Evolutionary conservation across 2,797 vertebrate genomes (phyloP), one percentile per base, ranked within the genome.

Genomic region (Euthynnus affinis): DNA sequence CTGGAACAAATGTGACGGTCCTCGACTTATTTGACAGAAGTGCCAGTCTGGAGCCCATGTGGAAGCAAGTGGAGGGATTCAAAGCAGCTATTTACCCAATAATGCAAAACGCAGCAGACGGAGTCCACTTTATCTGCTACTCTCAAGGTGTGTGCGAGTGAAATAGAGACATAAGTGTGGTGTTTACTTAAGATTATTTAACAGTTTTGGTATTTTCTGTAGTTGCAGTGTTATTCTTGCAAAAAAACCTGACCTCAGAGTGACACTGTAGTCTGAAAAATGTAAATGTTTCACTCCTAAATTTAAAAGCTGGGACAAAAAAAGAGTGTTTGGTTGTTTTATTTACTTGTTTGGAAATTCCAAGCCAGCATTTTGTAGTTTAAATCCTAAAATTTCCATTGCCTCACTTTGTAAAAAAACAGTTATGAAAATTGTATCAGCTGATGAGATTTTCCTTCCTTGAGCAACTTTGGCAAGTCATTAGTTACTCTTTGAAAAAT

Each of bases 11-110:
- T 17, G 96, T 98, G 82, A 95, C 96, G 0, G 93, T 98, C 48
- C 94, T 98, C 3, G 96, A 98, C 92, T 88, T 98, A 92, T 98
- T 97, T 53, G 97, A 98, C 87, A 92, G 90, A 71, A 92, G 94
- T 6, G 90, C 95, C 81, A 98, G 97, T 75, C 92, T 98, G 84
- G 85, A 96, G 90, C 96, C 97, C 1, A 87, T 98, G 81, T 98
- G 97, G 97, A 97, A 96, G 75, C 97, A 98, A 91, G 97, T 98
- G 81, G 95, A 97, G 63, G 97, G 97, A 9, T 98, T 98, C 87
- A 94, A 95, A 68, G 90, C 93, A 37, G 97, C 95, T 15, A 96
- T 98, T 71, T 95, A 94, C 70, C 97, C 97, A 52, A 96, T 98
- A 85, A 96, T 98, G 96, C 95, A 96, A 84, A 96, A 98, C 2